Conservation (phyloP, 2,797 vertebrate species). For the Calcarius lapponicus region DNA sequence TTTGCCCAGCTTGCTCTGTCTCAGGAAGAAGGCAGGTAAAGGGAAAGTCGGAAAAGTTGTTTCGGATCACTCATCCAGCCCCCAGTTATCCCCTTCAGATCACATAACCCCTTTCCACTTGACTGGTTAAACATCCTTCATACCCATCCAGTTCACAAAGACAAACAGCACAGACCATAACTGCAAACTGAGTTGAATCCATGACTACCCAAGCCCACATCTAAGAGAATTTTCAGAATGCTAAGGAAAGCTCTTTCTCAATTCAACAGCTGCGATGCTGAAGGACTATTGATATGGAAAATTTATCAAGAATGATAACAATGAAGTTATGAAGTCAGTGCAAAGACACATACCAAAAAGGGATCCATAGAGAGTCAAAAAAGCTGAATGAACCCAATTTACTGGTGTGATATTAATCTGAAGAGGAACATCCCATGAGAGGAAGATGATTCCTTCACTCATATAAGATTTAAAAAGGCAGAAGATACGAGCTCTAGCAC, state of each 20-base stretch:
- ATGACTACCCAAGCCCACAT: background rate
- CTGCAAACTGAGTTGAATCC: background rate
- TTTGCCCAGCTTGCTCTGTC: background rate
- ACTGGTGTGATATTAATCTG: background rate
- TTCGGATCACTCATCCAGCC: background rate
- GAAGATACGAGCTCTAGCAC: background rate
- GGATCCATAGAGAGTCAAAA: background rate
- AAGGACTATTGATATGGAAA: background rate
- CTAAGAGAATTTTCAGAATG: background rate
- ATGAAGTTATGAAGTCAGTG: background rate
- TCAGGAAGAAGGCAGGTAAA: fast-evolving
- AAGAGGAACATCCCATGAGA: background rate
- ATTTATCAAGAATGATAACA: background rate
- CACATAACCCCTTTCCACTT: background rate
- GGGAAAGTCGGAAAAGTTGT: fast-evolving
- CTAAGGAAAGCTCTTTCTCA: background rate
- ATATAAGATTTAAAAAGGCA: background rate
- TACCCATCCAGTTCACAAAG: background rate
- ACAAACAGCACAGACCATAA: background rate
- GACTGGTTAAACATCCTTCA: background rate
- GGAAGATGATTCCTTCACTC: background rate
- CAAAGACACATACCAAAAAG: background rate
- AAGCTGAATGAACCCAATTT: background rate
- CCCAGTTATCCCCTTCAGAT: background rate
- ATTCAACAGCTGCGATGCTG: background rate